phyloP scores from a whole-genome alignment of 2,113 vertebrate species.

The Mandrillus leucophaeus region DNA sequence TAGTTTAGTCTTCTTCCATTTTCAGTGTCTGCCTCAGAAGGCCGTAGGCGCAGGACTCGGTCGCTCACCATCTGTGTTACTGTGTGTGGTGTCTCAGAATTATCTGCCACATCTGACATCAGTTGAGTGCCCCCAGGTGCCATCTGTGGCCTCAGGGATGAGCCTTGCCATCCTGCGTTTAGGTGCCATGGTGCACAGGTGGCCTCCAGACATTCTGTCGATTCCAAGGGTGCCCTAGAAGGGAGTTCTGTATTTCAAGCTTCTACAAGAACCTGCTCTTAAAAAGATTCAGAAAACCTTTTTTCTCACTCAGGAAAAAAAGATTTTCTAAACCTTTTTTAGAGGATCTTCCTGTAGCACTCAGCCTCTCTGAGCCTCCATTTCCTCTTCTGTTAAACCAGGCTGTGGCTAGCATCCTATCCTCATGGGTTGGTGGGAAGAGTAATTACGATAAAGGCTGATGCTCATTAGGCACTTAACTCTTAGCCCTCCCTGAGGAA shows the following conservation, averaged over 20 bases:
- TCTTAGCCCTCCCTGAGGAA: not conserved
- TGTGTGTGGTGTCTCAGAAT: not conserved
- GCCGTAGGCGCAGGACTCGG: rapidly evolving
- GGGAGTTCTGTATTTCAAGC: not conserved
- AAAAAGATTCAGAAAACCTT: not conserved
- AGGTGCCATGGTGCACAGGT: not conserved
- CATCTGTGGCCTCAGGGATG: not conserved
- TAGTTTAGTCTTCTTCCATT: not conserved
- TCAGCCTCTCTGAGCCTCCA: not conserved
- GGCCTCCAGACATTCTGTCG: not conserved
- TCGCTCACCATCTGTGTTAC: not conserved
- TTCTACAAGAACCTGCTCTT: not conserved
- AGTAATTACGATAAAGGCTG: not conserved
- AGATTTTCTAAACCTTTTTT: not conserved
- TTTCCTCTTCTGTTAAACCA: not conserved
- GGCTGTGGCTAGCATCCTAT: not conserved
- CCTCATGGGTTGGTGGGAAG: too few species aligned
- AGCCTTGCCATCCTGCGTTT: not conserved
- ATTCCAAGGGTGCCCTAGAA: not conserved
- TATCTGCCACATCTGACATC: rapidly evolving
- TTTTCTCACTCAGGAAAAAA: not conserved
- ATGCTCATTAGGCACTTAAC: not conserved
- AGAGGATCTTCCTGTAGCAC: not conserved
- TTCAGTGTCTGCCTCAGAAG: not conserved
- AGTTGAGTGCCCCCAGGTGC: rapidly evolving